A percentile compares a stretch with the other conserved stretches of the same genome.
Conservation (phyloP, 2,113 vertebrate species). For the Dromaius novaehollandiae region DNA sequence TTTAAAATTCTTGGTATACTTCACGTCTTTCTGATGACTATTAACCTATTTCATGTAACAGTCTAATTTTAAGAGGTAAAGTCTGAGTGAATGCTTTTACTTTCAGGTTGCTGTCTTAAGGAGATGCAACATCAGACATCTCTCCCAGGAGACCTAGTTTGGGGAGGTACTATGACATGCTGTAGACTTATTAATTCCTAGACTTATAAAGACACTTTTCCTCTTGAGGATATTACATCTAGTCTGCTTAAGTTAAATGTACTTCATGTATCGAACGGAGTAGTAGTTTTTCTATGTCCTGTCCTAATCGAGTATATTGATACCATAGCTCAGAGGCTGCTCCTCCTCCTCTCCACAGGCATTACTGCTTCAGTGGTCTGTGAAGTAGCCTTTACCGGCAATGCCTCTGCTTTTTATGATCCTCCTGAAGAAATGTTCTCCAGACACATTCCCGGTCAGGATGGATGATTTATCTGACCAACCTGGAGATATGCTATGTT, state of each 20-base stretch:
- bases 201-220: neutral
- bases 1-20: neutral
- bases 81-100: neutral
- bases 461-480: neutral
- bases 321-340: neutral
- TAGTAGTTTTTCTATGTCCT: neutral
- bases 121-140: neutral
- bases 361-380: neutral
- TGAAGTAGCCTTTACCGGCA: fast-evolving
- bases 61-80: neutral
- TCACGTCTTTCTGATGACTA: neutral
- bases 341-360: neutral
- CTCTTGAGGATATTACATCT: neutral
- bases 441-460: neutral
- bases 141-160: neutral
- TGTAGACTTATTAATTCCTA: neutral
- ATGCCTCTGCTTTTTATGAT: neutral
- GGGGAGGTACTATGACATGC: neutral
- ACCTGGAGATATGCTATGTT: neutral
- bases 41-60: neutral
- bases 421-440: neutral
- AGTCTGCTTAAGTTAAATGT: neutral
- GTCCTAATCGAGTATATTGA: neutral
- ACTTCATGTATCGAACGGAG: neutral
- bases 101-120: neutral